Evolutionary conservation across 2,888 invertebrate genomes (phyloP).

Genomic region (Dascillus cervinus): DNA sequence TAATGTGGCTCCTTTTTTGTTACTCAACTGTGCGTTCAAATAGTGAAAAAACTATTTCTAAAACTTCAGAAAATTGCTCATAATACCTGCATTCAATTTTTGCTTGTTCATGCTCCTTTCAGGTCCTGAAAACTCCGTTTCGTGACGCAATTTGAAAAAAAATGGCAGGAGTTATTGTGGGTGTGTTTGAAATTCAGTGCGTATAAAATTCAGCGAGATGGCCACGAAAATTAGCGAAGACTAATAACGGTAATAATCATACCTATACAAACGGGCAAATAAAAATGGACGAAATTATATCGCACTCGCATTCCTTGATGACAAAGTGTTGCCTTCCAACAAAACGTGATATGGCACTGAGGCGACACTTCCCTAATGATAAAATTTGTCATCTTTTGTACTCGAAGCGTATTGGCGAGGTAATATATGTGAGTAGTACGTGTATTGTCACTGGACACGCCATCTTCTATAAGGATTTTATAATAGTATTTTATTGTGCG

Average conservation of each 20-base stretch:
- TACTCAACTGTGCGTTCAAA: too few species aligned
- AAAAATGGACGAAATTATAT: conserved; percentile 32
- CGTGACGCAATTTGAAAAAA: too few species aligned
- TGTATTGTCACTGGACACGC: conserved; percentile 29
- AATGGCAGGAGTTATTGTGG: too few species aligned
- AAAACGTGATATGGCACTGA: conserved; percentile 30
- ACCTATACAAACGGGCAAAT: conserved; percentile 23
- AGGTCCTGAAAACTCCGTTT: too few species aligned
- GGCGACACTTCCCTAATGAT: conserved; percentile 34
- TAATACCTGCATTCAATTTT: too few species aligned
- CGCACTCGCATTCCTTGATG: conserved; percentile 28
- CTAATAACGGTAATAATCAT: conserved; percentile 27
- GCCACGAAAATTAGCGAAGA: conserved; percentile 23
- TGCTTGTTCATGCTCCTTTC: too few species aligned
- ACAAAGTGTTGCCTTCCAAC: conserved; percentile 29
- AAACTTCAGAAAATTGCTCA: too few species aligned
- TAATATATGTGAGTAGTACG: conserved; percentile 28
- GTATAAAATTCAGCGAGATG: too few species aligned
- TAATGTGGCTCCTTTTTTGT: too few species aligned
- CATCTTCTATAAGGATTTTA: conserved; percentile 19
- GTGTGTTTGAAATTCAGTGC: too few species aligned
- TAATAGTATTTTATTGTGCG: too few species aligned
- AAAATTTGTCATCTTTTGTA: conserved; percentile 36
- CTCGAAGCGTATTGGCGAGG: conserved; percentile 34
- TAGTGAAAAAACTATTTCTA: too few species aligned